These are phyloP conservation scores for Tipula lateralis DNA, from an alignment of 2,888 invertebrate species.

Conservation along the genomic window DNA sequence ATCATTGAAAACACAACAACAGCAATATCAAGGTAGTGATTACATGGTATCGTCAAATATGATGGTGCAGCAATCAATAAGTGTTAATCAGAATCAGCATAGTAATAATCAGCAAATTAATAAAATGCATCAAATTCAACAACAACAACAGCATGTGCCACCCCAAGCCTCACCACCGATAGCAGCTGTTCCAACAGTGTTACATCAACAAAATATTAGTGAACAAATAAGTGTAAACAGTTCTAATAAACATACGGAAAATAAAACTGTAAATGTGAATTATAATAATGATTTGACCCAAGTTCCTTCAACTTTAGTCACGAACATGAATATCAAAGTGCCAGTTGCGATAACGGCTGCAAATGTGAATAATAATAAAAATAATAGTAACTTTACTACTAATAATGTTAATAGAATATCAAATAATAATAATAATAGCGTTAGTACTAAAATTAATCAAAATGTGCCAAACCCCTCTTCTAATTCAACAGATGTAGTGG, in stretches of 20 bases:
- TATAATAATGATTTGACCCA: slow-evolving; percentile 26
- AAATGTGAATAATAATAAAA: slow-evolving; percentile 25
- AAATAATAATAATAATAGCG: slow-evolving; percentile 30
- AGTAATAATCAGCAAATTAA: background rate
- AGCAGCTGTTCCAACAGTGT: background rate
- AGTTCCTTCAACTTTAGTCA: slow-evolving; percentile 28
- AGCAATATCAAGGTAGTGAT: slow-evolving; percentile 26
- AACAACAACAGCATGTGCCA: slow-evolving; percentile 31
- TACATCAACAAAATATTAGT: slow-evolving; percentile 20
- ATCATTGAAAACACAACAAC: slow-evolving; percentile 7
- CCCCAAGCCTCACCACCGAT: background rate
- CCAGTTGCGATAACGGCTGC: slow-evolving; percentile 12
- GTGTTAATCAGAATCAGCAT: slow-evolving; percentile 26
- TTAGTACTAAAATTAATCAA: slow-evolving; percentile 35
- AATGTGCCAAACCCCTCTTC: slow-evolving; percentile 37
- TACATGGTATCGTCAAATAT: background rate
- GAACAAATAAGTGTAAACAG: slow-evolving; percentile 11
- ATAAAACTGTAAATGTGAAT: background rate
- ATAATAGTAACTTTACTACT: slow-evolving; percentile 26
- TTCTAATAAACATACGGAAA: background rate
- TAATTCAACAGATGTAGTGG: background rate
- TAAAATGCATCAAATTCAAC: slow-evolving; percentile 31
- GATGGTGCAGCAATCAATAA: slow-evolving; percentile 29
- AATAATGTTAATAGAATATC: slow-evolving; percentile 27
- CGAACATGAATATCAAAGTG: slow-evolving; percentile 26